phyloP scores from a whole-genome alignment of 2,888 invertebrate species.

The Limnephilus lunatus region DNA sequence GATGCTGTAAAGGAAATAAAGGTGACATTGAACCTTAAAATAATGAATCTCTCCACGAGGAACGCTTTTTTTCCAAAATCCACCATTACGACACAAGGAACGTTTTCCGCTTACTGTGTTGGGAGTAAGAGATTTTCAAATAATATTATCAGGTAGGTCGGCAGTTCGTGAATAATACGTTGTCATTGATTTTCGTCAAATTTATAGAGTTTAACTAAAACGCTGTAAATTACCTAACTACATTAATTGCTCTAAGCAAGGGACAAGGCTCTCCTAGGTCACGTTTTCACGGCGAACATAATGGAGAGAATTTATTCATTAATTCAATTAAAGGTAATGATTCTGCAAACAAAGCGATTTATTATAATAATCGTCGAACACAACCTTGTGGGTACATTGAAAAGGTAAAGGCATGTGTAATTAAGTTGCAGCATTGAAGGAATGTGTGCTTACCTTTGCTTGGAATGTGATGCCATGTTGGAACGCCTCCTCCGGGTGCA shows the following conservation, averaged over 20 bases:
- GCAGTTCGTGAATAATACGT: neutral
- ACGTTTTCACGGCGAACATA: neutral
- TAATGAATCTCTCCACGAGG: neutral
- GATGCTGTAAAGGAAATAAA: neutral
- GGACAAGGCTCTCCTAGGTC: neutral
- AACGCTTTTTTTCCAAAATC: neutral
- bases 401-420: too few relatives aligned
- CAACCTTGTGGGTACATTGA: too few relatives aligned
- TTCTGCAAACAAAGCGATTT: neutral
- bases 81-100: too few relatives aligned
- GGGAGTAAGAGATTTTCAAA: too few relatives aligned
- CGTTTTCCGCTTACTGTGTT: too few relatives aligned
- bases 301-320: neutral
- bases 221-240: neutral
- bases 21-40: neutral
- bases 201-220: neutral
- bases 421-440: neutral
- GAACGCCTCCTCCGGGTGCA: conserved; percentile 98
- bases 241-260: neutral
- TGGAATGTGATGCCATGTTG: conserved; percentile 97
- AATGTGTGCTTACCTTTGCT: conserved; percentile 89
- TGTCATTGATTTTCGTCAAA: neutral
- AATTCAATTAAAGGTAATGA: neutral
- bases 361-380: neutral
- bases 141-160: neutral